Evolutionary conservation across 1,140 invertebrate species (phyloP), one percentile per base, ranked within the genome.

Genomic region (Diprion similis): DNA sequence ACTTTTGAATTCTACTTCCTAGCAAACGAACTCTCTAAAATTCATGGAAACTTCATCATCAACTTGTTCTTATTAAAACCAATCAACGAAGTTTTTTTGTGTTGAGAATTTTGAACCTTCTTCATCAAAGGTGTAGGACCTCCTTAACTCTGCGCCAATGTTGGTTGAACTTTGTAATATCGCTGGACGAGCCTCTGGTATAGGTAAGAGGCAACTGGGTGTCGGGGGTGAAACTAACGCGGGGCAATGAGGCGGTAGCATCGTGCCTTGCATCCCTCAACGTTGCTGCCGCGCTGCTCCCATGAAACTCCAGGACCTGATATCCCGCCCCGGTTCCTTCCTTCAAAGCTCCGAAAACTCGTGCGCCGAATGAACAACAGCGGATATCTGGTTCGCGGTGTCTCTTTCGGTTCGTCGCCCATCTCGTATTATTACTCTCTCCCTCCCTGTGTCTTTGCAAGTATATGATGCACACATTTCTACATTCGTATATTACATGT

Each of bases 201-300:
- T 78, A 78, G 75, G 78, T 74, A 74, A 78, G 75, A 76, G 75
- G 75, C 74, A 37, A 37, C 24, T 37, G 51, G 51, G 51, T 59
- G 51, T 59, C 51, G 51, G 51, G 9, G 51, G n/a, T 59, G 76
- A 77, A 80, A 80, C 76, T 81, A 81, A 84, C 78, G 75, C 79
- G 78, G 76, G 70, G 76, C 80, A 83, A 82, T 83, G 83, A 80
- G 79, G 74, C 82, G 80, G 78, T 68, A 78, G 77, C 81, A 79
- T 80, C 82, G 82, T 86, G 83, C 81, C 80, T 79, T 59, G 82
- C 79, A 82, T 83, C 77, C 73, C 79, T 76, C 72, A 82, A 76
- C 74, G n/a, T 13, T 6, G 11, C n/a, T 17, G n/a, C n/a, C 11
- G 3, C 51, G 51, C 11, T 15, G 51, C 8, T 59, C 11, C 7